Percentiles rank a stretch among this genome's conserved stretches.
These are phyloP conservation scores for Linnaemya tessellans DNA, from an alignment of 2,888 invertebrate genomes.

Conservation along the genomic window DNA sequence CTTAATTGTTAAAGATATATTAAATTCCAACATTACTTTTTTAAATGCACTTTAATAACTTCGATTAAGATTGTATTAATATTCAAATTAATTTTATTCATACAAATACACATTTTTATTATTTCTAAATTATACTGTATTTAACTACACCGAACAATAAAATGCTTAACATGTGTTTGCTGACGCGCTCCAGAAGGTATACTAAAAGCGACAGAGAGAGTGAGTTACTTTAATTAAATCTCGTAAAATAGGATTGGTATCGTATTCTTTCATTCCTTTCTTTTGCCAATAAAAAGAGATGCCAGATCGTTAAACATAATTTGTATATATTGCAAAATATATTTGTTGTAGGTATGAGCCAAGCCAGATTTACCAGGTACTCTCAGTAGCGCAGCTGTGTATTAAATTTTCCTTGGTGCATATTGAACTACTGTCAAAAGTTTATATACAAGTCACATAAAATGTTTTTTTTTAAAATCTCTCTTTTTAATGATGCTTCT, in stretches of 20 bases:
- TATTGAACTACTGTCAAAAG: no score
- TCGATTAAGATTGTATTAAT: slow-evolving; percentile 33
- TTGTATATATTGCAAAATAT: no score
- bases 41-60: slow-evolving; percentile 59
- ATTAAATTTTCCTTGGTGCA: no score
- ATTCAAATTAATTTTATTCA: slow-evolving; percentile 16
- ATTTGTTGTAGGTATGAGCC: no score
- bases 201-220: slow-evolving; percentile 50
- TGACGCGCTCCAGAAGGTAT: slow-evolving; percentile 55
- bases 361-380: no score
- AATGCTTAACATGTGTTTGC: slow-evolving; percentile 40
- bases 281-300: not conserved
- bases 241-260: not conserved
- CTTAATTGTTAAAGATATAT: slow-evolving; percentile 16
- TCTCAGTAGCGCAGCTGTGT: no score
- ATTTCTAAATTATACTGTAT: slow-evolving; percentile 20
- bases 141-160: not conserved
- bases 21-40: slow-evolving; percentile 32
- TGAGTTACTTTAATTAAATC: slow-evolving; percentile 4
- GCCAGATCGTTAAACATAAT: not conserved
- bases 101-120: slow-evolving; percentile 11
- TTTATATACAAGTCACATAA: no score
- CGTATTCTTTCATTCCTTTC: slow-evolving; percentile 7
- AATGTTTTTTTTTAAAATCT: no score
- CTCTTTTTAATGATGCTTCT: no score